These are phyloP conservation scores for Thelaira solivaga DNA, from an alignment of 2,888 invertebrate species.

Conservation along the genomic window DNA sequence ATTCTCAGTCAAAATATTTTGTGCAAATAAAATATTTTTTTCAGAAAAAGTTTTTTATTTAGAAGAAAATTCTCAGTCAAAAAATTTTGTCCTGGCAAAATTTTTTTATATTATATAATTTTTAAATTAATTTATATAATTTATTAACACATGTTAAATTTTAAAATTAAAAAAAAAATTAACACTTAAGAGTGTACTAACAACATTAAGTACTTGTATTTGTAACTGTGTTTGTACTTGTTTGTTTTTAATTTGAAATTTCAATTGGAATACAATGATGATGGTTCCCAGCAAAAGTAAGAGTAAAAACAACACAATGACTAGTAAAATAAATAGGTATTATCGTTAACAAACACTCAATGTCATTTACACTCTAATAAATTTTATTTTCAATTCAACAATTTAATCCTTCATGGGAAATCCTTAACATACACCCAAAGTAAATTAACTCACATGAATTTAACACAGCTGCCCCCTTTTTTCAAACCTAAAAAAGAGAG, in stretches of 20 bases:
- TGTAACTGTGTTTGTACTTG: no score
- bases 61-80: no score
- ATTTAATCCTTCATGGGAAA: conserved; percentile 33
- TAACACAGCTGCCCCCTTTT: not conserved
- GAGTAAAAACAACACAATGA: not conserved
- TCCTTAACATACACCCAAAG: not conserved
- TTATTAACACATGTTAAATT: no score
- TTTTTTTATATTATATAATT: no score
- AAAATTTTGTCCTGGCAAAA: no score
- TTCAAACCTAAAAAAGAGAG: not conserved
- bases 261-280: not conserved
- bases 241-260: not conserved
- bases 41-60: no score
- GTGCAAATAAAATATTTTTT: no score
- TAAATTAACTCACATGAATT: not conserved
- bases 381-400: conserved; percentile 39
- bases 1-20: no score
- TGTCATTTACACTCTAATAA: conserved; percentile 58
- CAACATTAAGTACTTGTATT: no score
- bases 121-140: no score
- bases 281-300: not conserved
- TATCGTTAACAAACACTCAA: conserved; percentile 61
- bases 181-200: no score
- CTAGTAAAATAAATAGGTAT: conserved; percentile 21
- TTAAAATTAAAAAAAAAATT: no score